Evolutionary conservation across 2,888 invertebrate species (phyloP).

Genomic region (Phengaris arion): DNA sequence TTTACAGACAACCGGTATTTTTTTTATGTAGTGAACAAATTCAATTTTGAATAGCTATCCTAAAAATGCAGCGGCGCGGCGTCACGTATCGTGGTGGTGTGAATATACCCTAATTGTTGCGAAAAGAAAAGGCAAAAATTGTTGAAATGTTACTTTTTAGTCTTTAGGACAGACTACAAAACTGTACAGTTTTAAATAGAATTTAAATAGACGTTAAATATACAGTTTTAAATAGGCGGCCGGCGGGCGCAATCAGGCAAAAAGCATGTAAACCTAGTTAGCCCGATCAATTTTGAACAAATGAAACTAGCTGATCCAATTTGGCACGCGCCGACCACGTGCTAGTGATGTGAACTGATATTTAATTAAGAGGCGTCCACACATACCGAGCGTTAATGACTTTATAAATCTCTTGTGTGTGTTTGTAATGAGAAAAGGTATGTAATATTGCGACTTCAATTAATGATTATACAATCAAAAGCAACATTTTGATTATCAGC

Average conservation of each 20-base stretch:
- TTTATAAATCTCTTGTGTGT: neutral
- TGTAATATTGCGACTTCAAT: neutral
- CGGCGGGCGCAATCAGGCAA: conserved; percentile 21
- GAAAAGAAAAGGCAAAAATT: too few species aligned
- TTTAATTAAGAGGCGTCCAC: conserved; percentile 29
- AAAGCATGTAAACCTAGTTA: conserved; percentile 25
- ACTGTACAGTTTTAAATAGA: neutral
- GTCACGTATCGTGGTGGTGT: too few species aligned
- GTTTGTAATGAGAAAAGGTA: neutral
- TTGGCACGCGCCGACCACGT: conserved; percentile 29
- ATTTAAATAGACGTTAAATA: too few species aligned
- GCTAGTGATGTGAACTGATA: conserved; percentile 29
- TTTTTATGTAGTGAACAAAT: too few species aligned
- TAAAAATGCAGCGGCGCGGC: too few species aligned
- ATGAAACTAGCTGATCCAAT: conserved; percentile 32
- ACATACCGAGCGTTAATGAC: conserved; percentile 18
- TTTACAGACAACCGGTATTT: too few species aligned
- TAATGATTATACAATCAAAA: too few species aligned
- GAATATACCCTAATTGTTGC: too few species aligned
- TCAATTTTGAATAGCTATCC: too few species aligned
- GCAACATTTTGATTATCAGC: too few species aligned
- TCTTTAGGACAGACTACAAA: too few species aligned
- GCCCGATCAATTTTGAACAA: conserved; percentile 30
- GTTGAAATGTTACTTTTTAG: too few species aligned
- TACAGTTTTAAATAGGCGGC: neutral